Conservation (phyloP, 1,140 invertebrate species). For the Orius laevigatus region DNA sequence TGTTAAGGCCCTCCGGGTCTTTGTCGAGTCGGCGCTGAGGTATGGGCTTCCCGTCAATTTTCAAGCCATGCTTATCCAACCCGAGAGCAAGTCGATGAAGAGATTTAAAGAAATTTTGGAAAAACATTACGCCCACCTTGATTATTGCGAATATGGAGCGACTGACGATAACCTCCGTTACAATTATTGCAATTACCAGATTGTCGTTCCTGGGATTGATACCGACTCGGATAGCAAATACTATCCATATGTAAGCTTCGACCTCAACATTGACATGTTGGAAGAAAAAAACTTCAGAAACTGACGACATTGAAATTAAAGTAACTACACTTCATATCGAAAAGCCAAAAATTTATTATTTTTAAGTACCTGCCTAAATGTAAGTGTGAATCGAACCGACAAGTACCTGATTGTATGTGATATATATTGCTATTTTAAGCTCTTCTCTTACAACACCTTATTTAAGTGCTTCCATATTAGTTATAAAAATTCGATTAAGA, state of each 20-base stretch:
- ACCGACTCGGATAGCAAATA: slow-evolving; percentile 86
- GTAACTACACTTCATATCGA: no score
- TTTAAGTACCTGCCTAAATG: no score
- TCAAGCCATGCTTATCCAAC: slow-evolving; percentile 86
- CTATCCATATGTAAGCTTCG: slow-evolving; percentile 95
- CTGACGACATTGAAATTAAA: no score
- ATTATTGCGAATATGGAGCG: slow-evolving; percentile 11
- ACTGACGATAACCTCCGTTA: slow-evolving; percentile 12
- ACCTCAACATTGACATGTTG: slow-evolving; percentile 88
- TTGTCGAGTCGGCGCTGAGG: slow-evolving; percentile 93
- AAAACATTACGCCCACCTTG: slow-evolving; percentile 61
- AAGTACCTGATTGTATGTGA: no score
- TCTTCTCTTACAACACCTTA: no score
- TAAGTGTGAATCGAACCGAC: no score
- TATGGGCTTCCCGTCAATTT: slow-evolving; percentile 96
- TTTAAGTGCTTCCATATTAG: no score
- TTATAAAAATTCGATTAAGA: no score
- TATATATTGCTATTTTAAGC: no score
- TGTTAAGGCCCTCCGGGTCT: slow-evolving; percentile 91
- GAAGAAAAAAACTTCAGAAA: slow-evolving; percentile 41
- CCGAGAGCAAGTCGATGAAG: slow-evolving; percentile 80
- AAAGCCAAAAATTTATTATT: no score
- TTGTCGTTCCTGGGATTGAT: slow-evolving; percentile 78
- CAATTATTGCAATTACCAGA: slow-evolving; percentile 44
- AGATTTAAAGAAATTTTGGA: slow-evolving; percentile 81